phyloP scores from a whole-genome alignment of 2,113 vertebrate species.

The Ceuthmochares aereus region DNA sequence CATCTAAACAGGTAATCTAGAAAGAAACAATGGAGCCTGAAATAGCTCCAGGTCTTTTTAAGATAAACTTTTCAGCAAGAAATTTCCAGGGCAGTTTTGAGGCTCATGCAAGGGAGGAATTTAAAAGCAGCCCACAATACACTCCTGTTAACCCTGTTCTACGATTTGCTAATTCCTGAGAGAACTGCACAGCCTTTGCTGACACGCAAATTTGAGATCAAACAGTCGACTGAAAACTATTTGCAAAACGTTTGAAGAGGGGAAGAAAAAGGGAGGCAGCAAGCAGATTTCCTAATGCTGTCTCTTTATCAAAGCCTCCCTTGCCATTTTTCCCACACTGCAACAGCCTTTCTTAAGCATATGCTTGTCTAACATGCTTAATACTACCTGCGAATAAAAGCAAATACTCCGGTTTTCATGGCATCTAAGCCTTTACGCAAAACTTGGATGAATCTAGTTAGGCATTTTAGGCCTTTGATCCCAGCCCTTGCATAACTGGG shows the following conservation, averaged over 20 bases:
- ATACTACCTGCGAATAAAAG: conserved; percentile 32
- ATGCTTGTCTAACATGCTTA: conserved; percentile 36
- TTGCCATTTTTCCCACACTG: conserved; percentile 51
- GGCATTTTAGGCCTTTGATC: conserved; percentile 11
- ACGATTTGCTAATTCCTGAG: conserved; percentile 44
- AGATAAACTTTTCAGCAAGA: conserved; percentile 32
- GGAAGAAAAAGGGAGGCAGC: conserved; percentile 54
- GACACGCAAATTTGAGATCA: conserved; percentile 65
- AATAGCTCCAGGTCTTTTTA: conserved; percentile 37
- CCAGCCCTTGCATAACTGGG: background rate
- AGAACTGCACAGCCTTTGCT: conserved; percentile 39
- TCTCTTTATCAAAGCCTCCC: conserved; percentile 61
- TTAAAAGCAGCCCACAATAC: conserved; percentile 50
- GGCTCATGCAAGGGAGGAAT: conserved; percentile 38
- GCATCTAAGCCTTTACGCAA: conserved; percentile 5
- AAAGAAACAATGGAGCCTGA: background rate
- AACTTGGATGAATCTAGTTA: background rate
- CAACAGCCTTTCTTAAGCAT: background rate
- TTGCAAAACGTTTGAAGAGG: conserved; percentile 70
- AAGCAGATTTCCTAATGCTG: conserved; percentile 48
- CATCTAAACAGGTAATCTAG: conserved; percentile 37
- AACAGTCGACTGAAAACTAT: conserved; percentile 34
- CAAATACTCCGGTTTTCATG: background rate
- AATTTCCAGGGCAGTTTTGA: conserved; percentile 48
- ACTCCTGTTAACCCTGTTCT: conserved; percentile 66